Base-by-base conservation (phyloP, 2,888 invertebrate species). In the Arrhopalites spinosus region DNA sequence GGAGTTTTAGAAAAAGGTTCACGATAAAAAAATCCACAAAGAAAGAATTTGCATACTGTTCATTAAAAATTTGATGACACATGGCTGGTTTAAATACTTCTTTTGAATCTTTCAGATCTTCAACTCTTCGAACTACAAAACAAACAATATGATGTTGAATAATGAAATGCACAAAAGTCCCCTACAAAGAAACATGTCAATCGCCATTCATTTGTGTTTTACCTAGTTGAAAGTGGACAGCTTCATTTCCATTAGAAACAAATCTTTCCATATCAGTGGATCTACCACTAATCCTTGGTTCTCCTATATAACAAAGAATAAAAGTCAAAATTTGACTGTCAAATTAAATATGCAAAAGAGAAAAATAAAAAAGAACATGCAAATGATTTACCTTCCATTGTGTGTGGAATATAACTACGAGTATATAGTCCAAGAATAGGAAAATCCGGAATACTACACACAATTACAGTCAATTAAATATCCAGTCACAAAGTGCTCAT, bases 21-120 rank as follows among this genome's bases (percentile, higher is more conserved):
- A n/a, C n/a, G n/a, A n/a, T n/a, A n/a, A 11, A 23, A 8, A 64
- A 29, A 20, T 50, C 2, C 1, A 50, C 7, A 11, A 2, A 67
- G 43, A 11, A 36, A 43, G n/a, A 25, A 17, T 56, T 59, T 47
- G 77, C 85, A 82, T 84, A 89, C 89, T 90, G 91, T 81, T 94
- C 93, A 5, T 95, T 95, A 86, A 95, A 96, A 75, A 96, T 91
- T 86, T 97, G 96, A 87, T 97, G 95, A 71, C 94, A 93, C 93
- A 96, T 95, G 74, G 91, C 91, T 0, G 96, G 95, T 50, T 89
- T 87, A 84, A 95, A 95, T 47, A 87, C 87, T 11, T 87, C 85
- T 0, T 87, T 86, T 45, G 90, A 89, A 85, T 92, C 88, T 78
- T 90, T 89, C 47, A 93, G 85, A 85, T 93, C 93, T 50, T 89